These are phyloP conservation scores for Murina feae DNA, from an alignment of 2,113 vertebrate genomes.

Conservation along the genomic window DNA sequence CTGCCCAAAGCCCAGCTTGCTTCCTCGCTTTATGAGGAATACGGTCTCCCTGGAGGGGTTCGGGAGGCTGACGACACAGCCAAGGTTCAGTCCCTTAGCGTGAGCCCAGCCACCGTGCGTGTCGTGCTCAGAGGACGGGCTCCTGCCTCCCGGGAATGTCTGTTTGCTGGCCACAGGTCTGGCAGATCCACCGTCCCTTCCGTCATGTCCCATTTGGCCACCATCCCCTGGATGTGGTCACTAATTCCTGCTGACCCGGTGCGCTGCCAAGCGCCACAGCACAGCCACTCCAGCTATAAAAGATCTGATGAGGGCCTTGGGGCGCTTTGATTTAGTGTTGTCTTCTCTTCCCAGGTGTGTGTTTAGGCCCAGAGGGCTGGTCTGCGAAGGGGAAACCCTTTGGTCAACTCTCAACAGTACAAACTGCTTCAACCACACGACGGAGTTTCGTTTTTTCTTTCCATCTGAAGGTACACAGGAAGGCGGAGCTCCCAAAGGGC, in stretches of 20 bases:
- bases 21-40: background rate
- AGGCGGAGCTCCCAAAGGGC: background rate
- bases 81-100: rapidly evolving
- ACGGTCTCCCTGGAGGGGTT: background rate
- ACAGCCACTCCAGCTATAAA: background rate
- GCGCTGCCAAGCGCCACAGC: background rate
- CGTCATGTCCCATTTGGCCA: background rate
- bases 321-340: background rate
- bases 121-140: background rate
- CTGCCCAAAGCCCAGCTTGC: background rate
- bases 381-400: background rate
- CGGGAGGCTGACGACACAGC: background rate
- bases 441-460: background rate
- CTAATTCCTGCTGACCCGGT: background rate
- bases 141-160: background rate
- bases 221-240: background rate
- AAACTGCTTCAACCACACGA: background rate
- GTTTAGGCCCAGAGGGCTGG: background rate
- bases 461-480: background rate
- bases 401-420: background rate
- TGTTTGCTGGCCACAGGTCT: background rate
- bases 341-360: background rate
- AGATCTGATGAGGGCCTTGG: rapidly evolving
- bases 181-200: background rate
- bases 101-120: rapidly evolving